Evolutionary conservation across 35 echinoderm and acorn worm genomes (phyloP), one percentile per base, ranked within the genome.

Genomic region (Strongylocentrotus purpuratus): DNA sequence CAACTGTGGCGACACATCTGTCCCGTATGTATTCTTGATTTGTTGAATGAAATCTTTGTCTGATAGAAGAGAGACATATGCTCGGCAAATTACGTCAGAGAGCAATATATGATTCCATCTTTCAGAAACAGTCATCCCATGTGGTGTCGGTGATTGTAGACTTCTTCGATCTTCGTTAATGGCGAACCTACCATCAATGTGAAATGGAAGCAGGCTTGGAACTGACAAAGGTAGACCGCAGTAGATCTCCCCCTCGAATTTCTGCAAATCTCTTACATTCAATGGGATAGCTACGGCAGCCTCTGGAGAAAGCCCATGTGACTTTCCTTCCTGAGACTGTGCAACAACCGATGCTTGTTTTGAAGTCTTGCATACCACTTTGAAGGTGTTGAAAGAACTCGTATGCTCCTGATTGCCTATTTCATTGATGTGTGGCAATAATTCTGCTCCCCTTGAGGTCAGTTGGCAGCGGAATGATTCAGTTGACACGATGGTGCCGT

Each of bases 121-220:
- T 5, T 45, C 86, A 33, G 90, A 61, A 32, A 96, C 86, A 20
- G 25, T 32, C 11, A 28, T 87, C 33, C 17, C 22, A 88, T 87
- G 31, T 46, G 59, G 22, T 9, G 33, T 70, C 52, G 31, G 14
- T 20, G 25, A 92, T 59, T 94, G 94, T 25, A 98, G 31, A 45
- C 86, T 92, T 78, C 93, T 61, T 48, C 97, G 59, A 91, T 97
- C 90, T 46, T 94, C 78, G 41, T 92, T 88, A 11, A 98, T 58
- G 41, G 95, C 86, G 90, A 99, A 99, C 17, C 85, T 88, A 15
- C 95, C 98, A 94, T 97, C 97, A 45, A 99, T 94, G 46, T 96
- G 95, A 9, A 99, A 90, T 7, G 98, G 98, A 52, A 98, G 60
- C 28, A 32, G 28, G 59, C 95, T 99, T 7, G 10, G 35, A 31